These are phyloP conservation scores for Ictalurus furcatus DNA, from an alignment of 2,113 vertebrate species.

Conservation along the genomic window DNA sequence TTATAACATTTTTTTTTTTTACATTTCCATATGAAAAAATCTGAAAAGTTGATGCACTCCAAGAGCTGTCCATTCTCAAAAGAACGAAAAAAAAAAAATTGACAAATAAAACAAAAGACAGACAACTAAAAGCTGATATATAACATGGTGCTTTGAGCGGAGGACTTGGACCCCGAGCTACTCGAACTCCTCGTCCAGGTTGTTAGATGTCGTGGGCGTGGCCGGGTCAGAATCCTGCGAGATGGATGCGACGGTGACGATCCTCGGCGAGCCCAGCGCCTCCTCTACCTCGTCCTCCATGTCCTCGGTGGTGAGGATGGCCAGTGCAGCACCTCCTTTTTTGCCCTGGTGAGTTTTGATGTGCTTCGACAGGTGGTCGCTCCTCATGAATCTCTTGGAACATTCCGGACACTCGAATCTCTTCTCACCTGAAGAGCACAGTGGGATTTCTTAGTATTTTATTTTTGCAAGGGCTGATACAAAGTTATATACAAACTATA, in stretches of 20 bases:
- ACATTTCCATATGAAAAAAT: slow-evolving; percentile 63
- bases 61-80: slow-evolving; percentile 66
- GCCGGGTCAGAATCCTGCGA: slow-evolving; percentile 95
- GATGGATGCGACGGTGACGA: slow-evolving; percentile 92
- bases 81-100: slow-evolving; percentile 49
- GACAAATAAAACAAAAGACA: slow-evolving; percentile 38
- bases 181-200: slow-evolving; percentile 84
- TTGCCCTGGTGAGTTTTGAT: slow-evolving; percentile 99
- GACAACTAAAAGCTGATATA: slow-evolving; percentile 42
- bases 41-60: slow-evolving; percentile 61
- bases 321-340: slow-evolving; percentile 90
- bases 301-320: slow-evolving; percentile 96
- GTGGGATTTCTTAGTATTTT: slow-evolving; percentile 16
- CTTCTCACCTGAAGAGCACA: slow-evolving; percentile 85
- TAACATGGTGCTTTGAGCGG: slow-evolving; percentile 45
- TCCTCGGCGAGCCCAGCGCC: slow-evolving; percentile 89
- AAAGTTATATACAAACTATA: background rate
- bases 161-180: slow-evolving; percentile 65
- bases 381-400: slow-evolving; percentile 98
- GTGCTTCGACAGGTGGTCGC: slow-evolving; percentile 98
- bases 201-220: slow-evolving; percentile 92
- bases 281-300: slow-evolving; percentile 87
- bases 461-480: background rate
- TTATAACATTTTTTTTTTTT: slow-evolving; percentile 59
- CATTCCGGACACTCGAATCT: slow-evolving; percentile 97